Evolutionary conservation across 2,888 invertebrate genomes (phyloP).

Genomic region (Brenthis ino): DNA sequence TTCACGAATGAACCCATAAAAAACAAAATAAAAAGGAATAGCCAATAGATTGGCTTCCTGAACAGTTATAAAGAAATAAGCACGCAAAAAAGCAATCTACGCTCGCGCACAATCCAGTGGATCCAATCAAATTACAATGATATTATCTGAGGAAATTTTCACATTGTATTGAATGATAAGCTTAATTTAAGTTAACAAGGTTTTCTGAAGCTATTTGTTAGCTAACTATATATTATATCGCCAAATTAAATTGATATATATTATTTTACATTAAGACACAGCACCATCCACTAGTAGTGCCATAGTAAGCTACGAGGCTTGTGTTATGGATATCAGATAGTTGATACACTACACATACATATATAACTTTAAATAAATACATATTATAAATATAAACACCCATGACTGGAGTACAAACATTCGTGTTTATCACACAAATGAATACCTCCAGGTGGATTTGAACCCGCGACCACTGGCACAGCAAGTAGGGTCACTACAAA

Average conservation of each 20-base stretch:
- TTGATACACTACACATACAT: too few relatives aligned
- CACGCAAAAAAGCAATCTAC: constrained; percentile 33
- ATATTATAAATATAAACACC: too few relatives aligned
- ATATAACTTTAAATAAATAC: too few relatives aligned
- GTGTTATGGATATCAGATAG: too few relatives aligned
- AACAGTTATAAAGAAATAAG: constrained; percentile 28
- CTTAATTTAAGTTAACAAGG: constrained; percentile 10
- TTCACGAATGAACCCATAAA: background rate
- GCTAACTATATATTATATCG: background rate
- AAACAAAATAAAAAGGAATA: constrained; percentile 19
- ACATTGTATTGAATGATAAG: constrained; percentile 23
- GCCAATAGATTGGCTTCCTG: constrained; percentile 18
- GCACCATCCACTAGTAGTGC: too few relatives aligned
- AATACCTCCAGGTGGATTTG: too few relatives aligned
- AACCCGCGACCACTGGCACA: too few relatives aligned
- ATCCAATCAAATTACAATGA: constrained; percentile 32
- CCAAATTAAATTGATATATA: background rate
- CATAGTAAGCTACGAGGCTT: too few relatives aligned
- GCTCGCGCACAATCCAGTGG: constrained; percentile 28
- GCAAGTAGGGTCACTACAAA: too few relatives aligned
- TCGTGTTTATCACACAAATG: too few relatives aligned
- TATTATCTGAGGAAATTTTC: constrained; percentile 30
- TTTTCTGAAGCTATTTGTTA: constrained; percentile 6
- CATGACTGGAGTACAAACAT: too few relatives aligned
- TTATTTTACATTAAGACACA: too few relatives aligned